Conservation (phyloP, 2,888 invertebrate genomes). For the Xylota sylvarum region DNA sequence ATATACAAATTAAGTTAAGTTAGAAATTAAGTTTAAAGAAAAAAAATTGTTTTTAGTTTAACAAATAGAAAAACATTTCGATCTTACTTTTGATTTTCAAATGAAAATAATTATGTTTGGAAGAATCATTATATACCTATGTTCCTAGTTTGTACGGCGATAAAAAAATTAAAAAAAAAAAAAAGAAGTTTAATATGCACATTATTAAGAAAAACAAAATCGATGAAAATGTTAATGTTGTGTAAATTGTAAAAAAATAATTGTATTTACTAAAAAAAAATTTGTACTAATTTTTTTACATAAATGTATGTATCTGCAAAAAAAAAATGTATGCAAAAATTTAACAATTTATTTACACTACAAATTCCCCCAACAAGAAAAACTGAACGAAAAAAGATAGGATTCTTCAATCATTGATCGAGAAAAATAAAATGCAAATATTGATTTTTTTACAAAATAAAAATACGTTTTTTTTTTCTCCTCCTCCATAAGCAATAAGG, state of each 20-base stretch:
- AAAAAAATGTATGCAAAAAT: conserved; percentile 16
- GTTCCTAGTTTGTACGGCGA: conserved; percentile 70
- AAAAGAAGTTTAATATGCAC: conserved; percentile 44
- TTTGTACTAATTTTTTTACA: conserved; percentile 51
- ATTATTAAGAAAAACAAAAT: conserved; percentile 15
- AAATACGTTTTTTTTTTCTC: conserved; percentile 11
- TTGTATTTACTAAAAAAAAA: conserved; percentile 31
- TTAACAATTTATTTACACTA: conserved; percentile 60
- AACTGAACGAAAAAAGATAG: conserved; percentile 26
- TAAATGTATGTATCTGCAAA: conserved; percentile 49
- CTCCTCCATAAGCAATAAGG: too few species aligned
- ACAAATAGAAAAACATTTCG: conserved; percentile 43
- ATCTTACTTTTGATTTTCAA: conserved; percentile 43
- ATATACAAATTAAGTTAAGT: conserved; percentile 68
- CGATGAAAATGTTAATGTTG: conserved; percentile 28
- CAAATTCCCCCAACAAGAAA: conserved; percentile 29
- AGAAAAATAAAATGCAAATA: conserved; percentile 66
- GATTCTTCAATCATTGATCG: conserved; percentile 51
- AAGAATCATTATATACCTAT: conserved; percentile 57
- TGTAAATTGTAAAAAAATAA: conserved; percentile 52
- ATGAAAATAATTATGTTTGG: conserved; percentile 51
- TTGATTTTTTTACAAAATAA: conserved; percentile 70
- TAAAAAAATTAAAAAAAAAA: conserved; percentile 28
- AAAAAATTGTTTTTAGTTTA: conserved; percentile 51
- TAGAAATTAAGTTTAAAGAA: conserved; percentile 46